Evolutionary conservation across 2,888 invertebrate genomes (phyloP), one percentile per base, ranked within the genome.

Genomic region (Nesidiocoris tenuis): DNA sequence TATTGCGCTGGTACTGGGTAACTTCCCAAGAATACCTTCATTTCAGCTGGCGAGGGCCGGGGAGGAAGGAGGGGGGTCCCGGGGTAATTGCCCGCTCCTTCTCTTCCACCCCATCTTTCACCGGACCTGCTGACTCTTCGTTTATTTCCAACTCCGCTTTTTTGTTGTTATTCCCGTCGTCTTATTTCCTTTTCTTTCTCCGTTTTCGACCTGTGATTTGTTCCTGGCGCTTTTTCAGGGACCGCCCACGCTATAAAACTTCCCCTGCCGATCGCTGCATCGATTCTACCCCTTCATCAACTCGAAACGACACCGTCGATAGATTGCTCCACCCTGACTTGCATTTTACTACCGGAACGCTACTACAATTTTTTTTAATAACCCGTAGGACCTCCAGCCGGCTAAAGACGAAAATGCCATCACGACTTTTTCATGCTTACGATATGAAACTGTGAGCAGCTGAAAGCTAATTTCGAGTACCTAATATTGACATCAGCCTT

Each of bases 171-270:
- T 19, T 12, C 64, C 56, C 65, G 2, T 39, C 71, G 61, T 72
- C 65, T 17, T 24, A 54, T 57, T 65, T 64, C 64, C 66, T 65
- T 65, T 64, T 74, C 66, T 65, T 39, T 21, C 65, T 63, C 72
- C 63, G 56, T 74, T 65, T 74, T 56, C 59, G 65, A 59, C 64
- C 39, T 65, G 56, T 57, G 74, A 64, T 66, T 74, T 74, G 65
- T 74, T 74, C 74, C 74, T 72, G 72, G 61, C 71, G 71, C 63
- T 72, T 39, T 61, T 72, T 70, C 70, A 23, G 70, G 16, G 59
- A 23, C 72, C 72, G 72, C 72, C 72, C 72, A 72, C 72, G 72
- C 72, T 61, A 61, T 72, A 72, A 72, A 72, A 23, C 57, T 61
- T 72, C 39, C 39, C n/a, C n/a, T n/a, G n/a, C n/a, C n/a, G n/a